A percentile compares a stretch with the other conserved stretches of the same genome.
phyloP scores from a whole-genome alignment of 2,888 invertebrate genomes.

The Myathropa florea region DNA sequence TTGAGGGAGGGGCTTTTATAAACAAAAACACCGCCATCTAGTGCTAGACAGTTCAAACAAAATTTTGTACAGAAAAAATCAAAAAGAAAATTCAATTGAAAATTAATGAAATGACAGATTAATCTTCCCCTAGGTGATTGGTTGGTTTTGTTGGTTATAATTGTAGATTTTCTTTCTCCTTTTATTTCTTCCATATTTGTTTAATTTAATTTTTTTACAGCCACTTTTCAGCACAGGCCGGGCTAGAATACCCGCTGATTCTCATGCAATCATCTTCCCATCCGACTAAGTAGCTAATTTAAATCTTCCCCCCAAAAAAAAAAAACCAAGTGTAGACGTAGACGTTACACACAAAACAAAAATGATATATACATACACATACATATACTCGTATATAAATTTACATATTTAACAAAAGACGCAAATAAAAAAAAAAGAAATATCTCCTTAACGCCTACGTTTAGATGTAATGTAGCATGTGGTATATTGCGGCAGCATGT shows the following conservation, averaged over 20 bases:
- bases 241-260: conserved; percentile 70
- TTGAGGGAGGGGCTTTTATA: conserved; percentile 39
- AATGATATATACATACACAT: conserved; percentile 1
- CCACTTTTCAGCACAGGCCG: conserved; percentile 71
- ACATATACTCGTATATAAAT: conserved; percentile 18
- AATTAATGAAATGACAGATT: conserved; percentile 5
- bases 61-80: conserved; percentile 31
- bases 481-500: conserved; percentile 61
- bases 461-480: conserved; percentile 60
- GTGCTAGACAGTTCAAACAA: conserved; percentile 26
- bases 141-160: conserved; percentile 66
- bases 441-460: not conserved
- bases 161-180: conserved; percentile 55
- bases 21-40: conserved; percentile 63
- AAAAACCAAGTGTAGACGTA: conserved; percentile 33
- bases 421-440: not conserved
- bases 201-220: conserved; percentile 69
- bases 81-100: not conserved
- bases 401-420: not conserved
- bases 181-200: conserved; percentile 66
- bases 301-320: conserved; percentile 23
- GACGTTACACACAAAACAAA: conserved; percentile 28
- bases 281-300: conserved; percentile 67
- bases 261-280: conserved; percentile 70
- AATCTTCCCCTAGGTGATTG: conserved; percentile 66